Evolutionary conservation across 2,888 invertebrate genomes (phyloP), one percentile per base, ranked within the genome.

Genomic region (Mythimna impura): DNA sequence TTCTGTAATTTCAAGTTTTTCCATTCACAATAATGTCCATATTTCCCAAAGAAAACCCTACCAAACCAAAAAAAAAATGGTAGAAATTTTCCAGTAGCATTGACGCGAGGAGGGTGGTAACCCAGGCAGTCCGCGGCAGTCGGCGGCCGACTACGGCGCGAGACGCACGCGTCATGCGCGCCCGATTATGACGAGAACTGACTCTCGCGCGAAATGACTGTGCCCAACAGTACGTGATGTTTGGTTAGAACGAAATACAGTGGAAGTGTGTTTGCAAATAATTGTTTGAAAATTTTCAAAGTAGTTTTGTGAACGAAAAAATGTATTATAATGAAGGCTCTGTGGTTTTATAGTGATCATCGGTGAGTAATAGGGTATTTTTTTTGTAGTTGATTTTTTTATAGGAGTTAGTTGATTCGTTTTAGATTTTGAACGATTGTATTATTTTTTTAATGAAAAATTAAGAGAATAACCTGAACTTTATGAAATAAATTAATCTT

Each of bases 271-370:
- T 92, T 68, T 73, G 66, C 78, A 69, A 80, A 34, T 67, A 83
- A 76, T 83, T 80, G 66, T 85, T 85, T 76, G 40, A 73, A 76
- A 71, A 76, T 66, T 66, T 70, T 66, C 12, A 70, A 83, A 85
- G 75, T 78, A 84, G 81, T 86, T 80, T 84, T 82, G 86, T 87
- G 86, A 85, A 83, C 76, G 76, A 64, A 70, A 84, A 73, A 68
- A 93, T 93, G 88, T 89, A 91, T 90, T 93, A 90, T 94, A 91
- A 95, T 94, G 94, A 89, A 87, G 86, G 81, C 84, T 91, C 89
- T 94, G 91, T 94, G 93, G 93, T 93, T 92, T 95, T 95, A 94
- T 95, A 95, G 95, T 96, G 95, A 95, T 91, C 93, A 93, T 94
- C 94, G 95, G 96, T 96, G 88, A 95, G 96, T 94, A 83, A 64